Conservation (phyloP, 2,888 invertebrate species). For the Hipparchia sbordonii region DNA sequence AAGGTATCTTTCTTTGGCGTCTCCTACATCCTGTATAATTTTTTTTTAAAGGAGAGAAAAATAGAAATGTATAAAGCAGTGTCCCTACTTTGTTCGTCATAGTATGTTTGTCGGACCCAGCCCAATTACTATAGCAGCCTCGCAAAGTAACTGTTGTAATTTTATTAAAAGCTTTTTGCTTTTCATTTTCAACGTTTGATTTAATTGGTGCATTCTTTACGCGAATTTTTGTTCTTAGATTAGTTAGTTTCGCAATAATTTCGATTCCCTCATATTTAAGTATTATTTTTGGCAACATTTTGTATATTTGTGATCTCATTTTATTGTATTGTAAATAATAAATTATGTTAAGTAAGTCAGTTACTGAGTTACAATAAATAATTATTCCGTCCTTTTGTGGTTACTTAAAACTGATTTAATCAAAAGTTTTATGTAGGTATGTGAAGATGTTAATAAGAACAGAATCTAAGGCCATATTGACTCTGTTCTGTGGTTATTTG, state of each 20-base stretch:
- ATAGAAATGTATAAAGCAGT: no score
- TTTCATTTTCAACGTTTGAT: not conserved
- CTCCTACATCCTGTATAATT: no score
- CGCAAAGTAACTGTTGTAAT: no score
- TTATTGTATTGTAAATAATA: constrained; percentile 61
- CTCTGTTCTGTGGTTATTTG: not conserved
- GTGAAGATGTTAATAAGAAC: not conserved
- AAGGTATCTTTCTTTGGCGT: no score
- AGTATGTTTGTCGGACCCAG: no score
- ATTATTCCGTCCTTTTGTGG: constrained; percentile 36
- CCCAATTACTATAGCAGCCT: no score
- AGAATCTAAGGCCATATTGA: not conserved
- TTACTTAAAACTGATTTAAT: constrained; percentile 20
- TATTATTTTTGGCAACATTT: constrained; percentile 35
- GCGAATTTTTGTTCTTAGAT: constrained; percentile 14
- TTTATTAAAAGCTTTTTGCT: not conserved
- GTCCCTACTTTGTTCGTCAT: no score
- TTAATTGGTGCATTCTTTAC: constrained; percentile 22
- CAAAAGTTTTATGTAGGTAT: not conserved
- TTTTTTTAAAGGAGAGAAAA: no score
- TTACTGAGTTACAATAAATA: constrained; percentile 35
- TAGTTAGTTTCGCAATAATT: constrained; percentile 31
- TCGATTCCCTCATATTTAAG: constrained; percentile 29
- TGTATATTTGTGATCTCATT: constrained; percentile 73
- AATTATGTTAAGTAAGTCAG: constrained; percentile 50